These are phyloP conservation scores for Isoperla grammatica DNA, from an alignment of 2,888 invertebrate species.

Conservation along the genomic window DNA sequence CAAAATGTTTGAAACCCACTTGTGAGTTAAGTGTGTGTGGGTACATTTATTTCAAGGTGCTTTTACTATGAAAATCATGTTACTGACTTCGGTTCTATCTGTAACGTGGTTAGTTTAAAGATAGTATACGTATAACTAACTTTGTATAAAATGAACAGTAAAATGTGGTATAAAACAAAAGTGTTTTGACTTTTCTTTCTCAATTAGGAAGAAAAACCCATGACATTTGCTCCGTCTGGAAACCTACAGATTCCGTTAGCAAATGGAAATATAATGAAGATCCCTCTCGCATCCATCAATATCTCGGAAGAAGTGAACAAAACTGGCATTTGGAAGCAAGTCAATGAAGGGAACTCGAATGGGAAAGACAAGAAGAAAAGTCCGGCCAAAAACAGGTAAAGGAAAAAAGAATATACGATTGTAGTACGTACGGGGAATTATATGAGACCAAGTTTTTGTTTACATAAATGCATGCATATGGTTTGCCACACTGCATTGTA, in stretches of 20 bases:
- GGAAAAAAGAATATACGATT: not conserved
- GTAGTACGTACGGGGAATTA: not conserved
- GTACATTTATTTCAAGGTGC: no score
- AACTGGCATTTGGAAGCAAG: constrained; percentile 90
- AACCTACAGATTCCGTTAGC: constrained; percentile 83
- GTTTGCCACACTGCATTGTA: no score
- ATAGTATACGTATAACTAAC: no score
- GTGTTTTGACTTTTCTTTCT: not conserved
- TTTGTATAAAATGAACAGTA: no score
- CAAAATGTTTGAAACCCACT: no score
- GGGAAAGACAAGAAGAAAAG: constrained; percentile 48
- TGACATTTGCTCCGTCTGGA: constrained; percentile 41
- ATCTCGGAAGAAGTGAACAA: constrained; percentile 92
- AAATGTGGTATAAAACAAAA: not conserved
- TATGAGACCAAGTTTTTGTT: no score
- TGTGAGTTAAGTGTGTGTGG: no score
- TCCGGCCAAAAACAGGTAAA: constrained; percentile 37
- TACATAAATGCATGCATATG: no score
- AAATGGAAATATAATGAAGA: constrained; percentile 86
- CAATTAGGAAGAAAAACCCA: constrained; percentile 37
- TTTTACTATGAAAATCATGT: no score
- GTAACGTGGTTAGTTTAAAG: no score
- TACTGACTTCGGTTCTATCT: no score
- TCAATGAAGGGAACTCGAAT: constrained; percentile 62
- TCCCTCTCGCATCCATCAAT: constrained; percentile 77